Conservation (phyloP, 2,797 vertebrate genomes). For the Macropus fuliginosus region DNA sequence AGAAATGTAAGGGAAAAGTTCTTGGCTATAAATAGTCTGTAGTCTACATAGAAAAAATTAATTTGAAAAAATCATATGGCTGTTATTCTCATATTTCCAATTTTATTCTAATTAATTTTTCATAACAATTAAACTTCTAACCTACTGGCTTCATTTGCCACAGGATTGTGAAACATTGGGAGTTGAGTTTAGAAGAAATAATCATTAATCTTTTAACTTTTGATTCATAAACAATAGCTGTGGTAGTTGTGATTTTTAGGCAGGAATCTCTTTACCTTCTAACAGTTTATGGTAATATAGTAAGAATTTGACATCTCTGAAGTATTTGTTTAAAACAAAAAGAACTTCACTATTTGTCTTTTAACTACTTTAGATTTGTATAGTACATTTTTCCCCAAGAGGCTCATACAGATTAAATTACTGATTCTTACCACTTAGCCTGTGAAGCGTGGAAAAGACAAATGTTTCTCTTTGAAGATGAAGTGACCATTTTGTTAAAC, state of each 20-base stretch:
- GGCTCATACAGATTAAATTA: conserved; percentile 45
- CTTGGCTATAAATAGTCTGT: background rate
- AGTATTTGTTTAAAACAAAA: background rate
- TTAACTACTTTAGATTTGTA: conserved; percentile 29
- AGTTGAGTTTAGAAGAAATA: conserved; percentile 51
- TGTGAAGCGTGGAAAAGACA: background rate
- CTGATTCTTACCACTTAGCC: conserved; percentile 3
- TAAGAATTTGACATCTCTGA: conserved; percentile 24
- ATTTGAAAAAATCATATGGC: background rate
- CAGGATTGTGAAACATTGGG: background rate
- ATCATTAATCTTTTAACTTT: conserved; percentile 54
- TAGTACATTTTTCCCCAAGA: conserved; percentile 49
- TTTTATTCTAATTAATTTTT: conserved; percentile 32
- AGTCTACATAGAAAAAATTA: background rate
- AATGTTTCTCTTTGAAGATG: conserved; percentile 57
- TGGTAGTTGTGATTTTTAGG: conserved; percentile 40
- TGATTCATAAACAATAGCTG: conserved; percentile 37
- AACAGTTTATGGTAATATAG: conserved; percentile 36
- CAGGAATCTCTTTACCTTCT: conserved; percentile 53
- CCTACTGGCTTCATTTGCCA: conserved; percentile 50
- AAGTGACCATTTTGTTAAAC: conserved; percentile 36
- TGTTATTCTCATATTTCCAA: background rate
- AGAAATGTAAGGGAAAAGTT: background rate
- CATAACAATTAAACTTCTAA: conserved; percentile 45
- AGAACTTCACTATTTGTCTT: conserved; percentile 6